Percentiles rank a stretch among this genome's conserved stretches.
Conservation (phyloP, 2,888 invertebrate genomes). For the Camptogramma bilineatum region DNA sequence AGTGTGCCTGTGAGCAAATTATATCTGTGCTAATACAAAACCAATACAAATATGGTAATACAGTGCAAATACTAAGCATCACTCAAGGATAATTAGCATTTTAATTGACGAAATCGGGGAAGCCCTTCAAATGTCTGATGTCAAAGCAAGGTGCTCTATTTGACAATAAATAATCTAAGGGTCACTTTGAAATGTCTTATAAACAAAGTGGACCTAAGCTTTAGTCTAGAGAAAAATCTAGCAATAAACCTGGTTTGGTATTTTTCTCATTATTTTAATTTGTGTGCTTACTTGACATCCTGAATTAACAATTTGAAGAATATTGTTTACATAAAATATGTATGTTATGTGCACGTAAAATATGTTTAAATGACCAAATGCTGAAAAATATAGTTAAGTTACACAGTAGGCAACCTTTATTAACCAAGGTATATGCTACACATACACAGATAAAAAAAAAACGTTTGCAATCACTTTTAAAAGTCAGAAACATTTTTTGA, state of each 20-base stretch:
- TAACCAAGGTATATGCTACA: too few species aligned
- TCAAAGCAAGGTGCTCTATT: not conserved
- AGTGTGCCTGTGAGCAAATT: too few species aligned
- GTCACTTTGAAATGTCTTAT: not conserved
- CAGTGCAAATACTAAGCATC: not conserved
- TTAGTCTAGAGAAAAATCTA: not conserved
- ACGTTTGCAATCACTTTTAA: too few species aligned
- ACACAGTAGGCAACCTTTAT: too few species aligned
- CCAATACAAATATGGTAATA: not conserved
- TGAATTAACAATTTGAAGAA: too few species aligned
- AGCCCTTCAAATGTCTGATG: not conserved
- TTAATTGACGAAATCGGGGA: not conserved
- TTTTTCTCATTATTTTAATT: not conserved
- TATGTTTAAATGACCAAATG: too few species aligned
- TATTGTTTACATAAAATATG: too few species aligned
- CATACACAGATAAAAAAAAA: too few species aligned
- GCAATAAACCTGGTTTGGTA: not conserved
- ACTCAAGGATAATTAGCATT: constrained; percentile 1
- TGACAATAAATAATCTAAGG: not conserved
- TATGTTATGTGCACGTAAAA: too few species aligned
- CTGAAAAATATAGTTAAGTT: too few species aligned
- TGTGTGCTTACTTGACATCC: not conserved
- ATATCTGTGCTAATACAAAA: not conserved
- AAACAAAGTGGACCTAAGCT: not conserved
- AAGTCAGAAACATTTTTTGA: too few species aligned